Evolutionary conservation across 2,888 invertebrate species (phyloP).

Genomic region (Adineta ricciae): DNA sequence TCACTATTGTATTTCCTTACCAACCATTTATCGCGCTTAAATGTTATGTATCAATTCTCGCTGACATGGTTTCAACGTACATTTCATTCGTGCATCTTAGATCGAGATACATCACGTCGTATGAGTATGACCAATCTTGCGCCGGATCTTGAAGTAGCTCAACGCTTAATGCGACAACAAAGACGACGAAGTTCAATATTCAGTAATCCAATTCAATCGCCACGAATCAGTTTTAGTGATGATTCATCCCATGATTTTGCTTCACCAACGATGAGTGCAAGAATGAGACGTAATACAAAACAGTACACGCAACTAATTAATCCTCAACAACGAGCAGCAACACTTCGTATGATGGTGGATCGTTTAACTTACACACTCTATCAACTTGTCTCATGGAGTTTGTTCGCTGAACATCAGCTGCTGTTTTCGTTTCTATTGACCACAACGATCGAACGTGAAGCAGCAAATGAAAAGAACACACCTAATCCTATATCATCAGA

Average conservation of each 20-base stretch:
- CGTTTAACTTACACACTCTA: constrained; percentile 43
- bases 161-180: neutral
- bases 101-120: neutral
- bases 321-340: constrained; percentile 18
- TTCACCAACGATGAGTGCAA: neutral
- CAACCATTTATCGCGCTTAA: constrained; percentile 45
- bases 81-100: constrained; percentile 24
- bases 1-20: constrained; percentile 48
- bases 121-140: constrained; percentile 6
- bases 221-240: neutral
- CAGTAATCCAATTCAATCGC: neutral
- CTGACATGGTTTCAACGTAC: constrained; percentile 45
- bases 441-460: constrained; percentile 42
- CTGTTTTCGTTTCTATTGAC: constrained; percentile 48
- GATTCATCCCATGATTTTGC: neutral
- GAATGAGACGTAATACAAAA: neutral
- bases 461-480: neutral
- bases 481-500: neutral
- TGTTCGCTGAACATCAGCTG: constrained; percentile 48
- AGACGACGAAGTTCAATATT: neutral
- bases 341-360: constrained; percentile 22
- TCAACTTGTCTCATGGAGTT: constrained; percentile 45
- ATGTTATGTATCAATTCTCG: constrained; percentile 51
- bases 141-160: neutral
- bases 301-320: neutral